A percentile compares a stretch with the other conserved stretches of the same genome.
Conservation (phyloP, 2,888 invertebrate genomes). For the Tetragonula carbonaria region DNA sequence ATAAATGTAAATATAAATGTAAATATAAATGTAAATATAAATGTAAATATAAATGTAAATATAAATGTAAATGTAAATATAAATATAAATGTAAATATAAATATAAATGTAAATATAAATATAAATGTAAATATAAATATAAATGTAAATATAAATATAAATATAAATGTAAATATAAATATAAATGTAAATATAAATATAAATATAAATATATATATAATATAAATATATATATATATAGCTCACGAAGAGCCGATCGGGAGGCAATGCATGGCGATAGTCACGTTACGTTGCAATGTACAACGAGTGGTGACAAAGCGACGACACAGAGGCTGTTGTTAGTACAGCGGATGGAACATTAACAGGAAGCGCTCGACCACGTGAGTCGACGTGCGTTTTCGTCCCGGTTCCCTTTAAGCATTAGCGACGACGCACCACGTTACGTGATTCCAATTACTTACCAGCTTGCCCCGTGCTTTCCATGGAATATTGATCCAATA, state of each 20-base stretch:
- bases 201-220: no score
- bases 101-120: no score
- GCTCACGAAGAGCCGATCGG: not conserved
- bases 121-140: no score
- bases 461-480: slow-evolving; percentile 63
- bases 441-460: slow-evolving; percentile 77
- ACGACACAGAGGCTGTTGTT: slow-evolving; percentile 53
- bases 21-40: no score
- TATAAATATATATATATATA: not conserved
- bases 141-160: no score
- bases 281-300: slow-evolving; percentile 32
- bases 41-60: no score
- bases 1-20: no score
- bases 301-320: slow-evolving; percentile 36
- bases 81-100: no score
- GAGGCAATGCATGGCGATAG: slow-evolving; percentile 15
- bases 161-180: no score
- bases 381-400: slow-evolving; percentile 66
- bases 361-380: slow-evolving; percentile 77
- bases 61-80: no score
- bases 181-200: not conserved
- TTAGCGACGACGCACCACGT: slow-evolving; percentile 68
- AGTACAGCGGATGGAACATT: slow-evolving; percentile 71
- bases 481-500: slow-evolving; percentile 71
- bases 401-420: slow-evolving; percentile 66